phyloP scores from a whole-genome alignment of 2,888 invertebrate genomes.

The Drosophila multiciliata region DNA sequence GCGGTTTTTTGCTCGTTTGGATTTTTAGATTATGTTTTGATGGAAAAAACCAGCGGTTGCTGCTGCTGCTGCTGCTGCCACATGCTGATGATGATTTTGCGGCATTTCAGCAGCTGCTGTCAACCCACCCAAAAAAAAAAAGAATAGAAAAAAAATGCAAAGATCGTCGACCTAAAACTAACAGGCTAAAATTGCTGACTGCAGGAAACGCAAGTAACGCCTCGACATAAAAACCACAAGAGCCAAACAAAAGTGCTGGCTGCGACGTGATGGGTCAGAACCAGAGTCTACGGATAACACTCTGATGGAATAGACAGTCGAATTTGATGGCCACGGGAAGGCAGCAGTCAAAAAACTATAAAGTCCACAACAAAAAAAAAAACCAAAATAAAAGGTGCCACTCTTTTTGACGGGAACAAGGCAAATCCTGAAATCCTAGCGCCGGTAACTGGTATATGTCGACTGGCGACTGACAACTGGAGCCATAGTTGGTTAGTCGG shows the following conservation, averaged over 20 bases:
- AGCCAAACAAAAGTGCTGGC: conserved; percentile 71
- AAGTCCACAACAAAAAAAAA: neutral
- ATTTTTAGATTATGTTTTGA: conserved; percentile 72
- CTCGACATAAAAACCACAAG: conserved; percentile 68
- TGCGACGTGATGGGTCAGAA: conserved; percentile 58
- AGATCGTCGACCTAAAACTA: conserved; percentile 60
- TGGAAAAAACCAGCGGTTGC: conserved; percentile 23
- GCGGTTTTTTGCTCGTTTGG: conserved; percentile 67
- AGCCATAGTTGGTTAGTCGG: conserved; percentile 62
- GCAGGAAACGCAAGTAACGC: conserved; percentile 46
- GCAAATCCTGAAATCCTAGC: conserved; percentile 48
- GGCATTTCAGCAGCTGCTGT: conserved; percentile 19
- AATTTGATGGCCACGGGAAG: conserved; percentile 51
- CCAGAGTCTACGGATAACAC: conserved; percentile 23
- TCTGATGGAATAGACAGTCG: conserved; percentile 56
- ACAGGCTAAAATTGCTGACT: conserved; percentile 66
- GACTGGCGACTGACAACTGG: conserved; percentile 18
- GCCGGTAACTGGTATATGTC: neutral
- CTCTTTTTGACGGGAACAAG: conserved; percentile 40
- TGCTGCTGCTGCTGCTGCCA: conserved; percentile 16
- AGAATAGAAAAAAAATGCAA: conserved; percentile 12
- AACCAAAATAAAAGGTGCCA: conserved; percentile 12
- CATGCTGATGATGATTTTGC: conserved; percentile 48
- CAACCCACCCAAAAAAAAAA: neutral
- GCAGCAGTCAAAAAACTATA: neutral